phyloP scores from a whole-genome alignment of 2,888 invertebrate genomes.

The Xylota sylvarum region DNA sequence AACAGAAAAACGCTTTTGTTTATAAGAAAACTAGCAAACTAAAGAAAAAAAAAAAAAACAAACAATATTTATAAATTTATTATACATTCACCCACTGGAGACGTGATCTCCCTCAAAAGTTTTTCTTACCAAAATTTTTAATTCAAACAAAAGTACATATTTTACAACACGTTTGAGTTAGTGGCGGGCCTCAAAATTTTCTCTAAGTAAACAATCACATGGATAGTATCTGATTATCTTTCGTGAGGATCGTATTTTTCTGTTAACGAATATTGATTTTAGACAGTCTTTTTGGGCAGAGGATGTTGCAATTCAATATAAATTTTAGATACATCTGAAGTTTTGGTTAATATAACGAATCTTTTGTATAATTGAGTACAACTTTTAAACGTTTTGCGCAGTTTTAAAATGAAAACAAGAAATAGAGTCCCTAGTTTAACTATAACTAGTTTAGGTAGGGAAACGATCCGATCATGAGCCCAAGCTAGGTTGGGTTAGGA shows the following conservation, averaged over 20 bases:
- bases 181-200: conserved; percentile 23
- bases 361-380: too few relatives aligned
- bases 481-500: too few relatives aligned
- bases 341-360: background rate
- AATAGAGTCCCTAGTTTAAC: too few relatives aligned
- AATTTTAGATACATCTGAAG: background rate
- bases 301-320: background rate
- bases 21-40: too few relatives aligned
- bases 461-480: too few relatives aligned
- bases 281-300: background rate
- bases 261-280: background rate
- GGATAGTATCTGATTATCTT: background rate
- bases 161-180: conserved; percentile 6
- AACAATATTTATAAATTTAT: conserved; percentile 45
- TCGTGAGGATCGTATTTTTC: background rate
- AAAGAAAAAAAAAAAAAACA: background rate
- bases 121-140: conserved; percentile 9
- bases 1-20: conserved; percentile 21
- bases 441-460: too few relatives aligned
- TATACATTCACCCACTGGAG: conserved; percentile 38
- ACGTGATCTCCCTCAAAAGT: conserved; percentile 1
- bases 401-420: too few relatives aligned
- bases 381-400: too few relatives aligned
- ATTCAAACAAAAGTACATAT: conserved; percentile 21
- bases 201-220: background rate